Percentiles rank a stretch among this genome's conserved stretches.
Conservation (phyloP, 2,113 vertebrate species). For the Aspidoscelis tigris region DNA sequence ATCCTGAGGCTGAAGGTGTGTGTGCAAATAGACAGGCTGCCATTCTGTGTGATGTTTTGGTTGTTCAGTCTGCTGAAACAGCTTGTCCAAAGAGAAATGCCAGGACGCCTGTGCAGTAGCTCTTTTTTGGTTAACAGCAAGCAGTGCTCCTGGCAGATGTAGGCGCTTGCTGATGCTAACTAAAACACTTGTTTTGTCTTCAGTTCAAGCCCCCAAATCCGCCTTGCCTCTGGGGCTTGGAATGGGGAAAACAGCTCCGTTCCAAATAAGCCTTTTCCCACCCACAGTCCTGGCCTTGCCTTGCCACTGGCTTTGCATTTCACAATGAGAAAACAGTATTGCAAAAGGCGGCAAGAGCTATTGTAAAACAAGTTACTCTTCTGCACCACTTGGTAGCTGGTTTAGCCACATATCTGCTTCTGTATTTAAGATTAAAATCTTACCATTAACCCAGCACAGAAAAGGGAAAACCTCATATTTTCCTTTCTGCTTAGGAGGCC, state of each 20-base stretch:
- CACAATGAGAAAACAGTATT: conserved; percentile 7
- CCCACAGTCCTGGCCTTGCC: not conserved
- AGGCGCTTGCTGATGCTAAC: not conserved
- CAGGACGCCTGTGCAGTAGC: not conserved
- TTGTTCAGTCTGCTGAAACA: too few relatives aligned
- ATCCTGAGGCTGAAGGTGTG: too few relatives aligned
- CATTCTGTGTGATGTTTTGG: too few relatives aligned
- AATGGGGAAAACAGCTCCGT: not conserved
- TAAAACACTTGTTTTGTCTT: not conserved
- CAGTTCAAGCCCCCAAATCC: not conserved
- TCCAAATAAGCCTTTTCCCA: not conserved
- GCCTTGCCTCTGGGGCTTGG: not conserved
- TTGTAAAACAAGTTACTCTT: not conserved
- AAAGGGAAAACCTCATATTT: conserved; percentile 17
- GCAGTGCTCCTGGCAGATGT: not conserved
- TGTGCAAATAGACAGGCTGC: too few relatives aligned
- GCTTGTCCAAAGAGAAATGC: too few relatives aligned
- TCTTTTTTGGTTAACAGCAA: not conserved
- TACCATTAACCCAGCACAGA: not conserved
- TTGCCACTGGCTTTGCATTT: conserved; percentile 22
- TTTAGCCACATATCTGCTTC: conserved; percentile 38
- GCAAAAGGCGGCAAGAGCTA: conserved; percentile 12
- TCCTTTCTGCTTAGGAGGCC: conserved; percentile 14
- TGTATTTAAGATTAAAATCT: conserved; percentile 33
- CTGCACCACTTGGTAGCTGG: not conserved